Evolutionary conservation across 2,888 invertebrate genomes (phyloP).

Genomic region (Scaptomyza cyrtandrae): DNA sequence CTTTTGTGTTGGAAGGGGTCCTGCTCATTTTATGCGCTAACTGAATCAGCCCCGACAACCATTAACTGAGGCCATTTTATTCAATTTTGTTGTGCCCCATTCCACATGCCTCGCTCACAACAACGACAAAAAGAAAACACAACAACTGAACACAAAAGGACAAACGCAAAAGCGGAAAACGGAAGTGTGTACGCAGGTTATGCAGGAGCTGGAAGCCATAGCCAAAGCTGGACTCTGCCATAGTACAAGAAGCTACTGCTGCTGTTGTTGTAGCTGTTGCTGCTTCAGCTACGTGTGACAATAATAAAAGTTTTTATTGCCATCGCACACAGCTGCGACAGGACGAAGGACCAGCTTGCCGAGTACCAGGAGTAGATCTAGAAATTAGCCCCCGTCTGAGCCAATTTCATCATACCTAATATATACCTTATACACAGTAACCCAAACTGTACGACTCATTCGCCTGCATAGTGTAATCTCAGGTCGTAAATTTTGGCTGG

Average conservation of each 20-base stretch:
- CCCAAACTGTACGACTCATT: background rate
- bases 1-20: slow-evolving; percentile 18
- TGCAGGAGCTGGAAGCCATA: slow-evolving; percentile 44
- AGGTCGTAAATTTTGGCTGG: slow-evolving; percentile 55
- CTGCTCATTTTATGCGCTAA: slow-evolving; percentile 79
- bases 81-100: slow-evolving; percentile 67
- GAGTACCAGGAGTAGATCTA: slow-evolving; percentile 52
- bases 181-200: slow-evolving; percentile 79
- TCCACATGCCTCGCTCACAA: background rate
- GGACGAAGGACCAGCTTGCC: slow-evolving; percentile 1
- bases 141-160: slow-evolving; percentile 40
- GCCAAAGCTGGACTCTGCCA: slow-evolving; percentile 24
- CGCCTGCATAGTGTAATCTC: slow-evolving; percentile 38
- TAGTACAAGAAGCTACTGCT: slow-evolving; percentile 23
- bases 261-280: slow-evolving; percentile 30
- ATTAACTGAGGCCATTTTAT: slow-evolving; percentile 80
- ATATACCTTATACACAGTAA: background rate
- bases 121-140: slow-evolving; percentile 4
- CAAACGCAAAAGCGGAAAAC: slow-evolving; percentile 50
- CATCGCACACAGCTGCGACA: slow-evolving; percentile 71
- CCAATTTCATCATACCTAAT: slow-evolving; percentile 52
- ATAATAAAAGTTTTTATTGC: slow-evolving; percentile 82
- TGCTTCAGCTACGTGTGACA: slow-evolving; percentile 75
- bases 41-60: slow-evolving; percentile 79
- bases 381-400: slow-evolving; percentile 68